Evolutionary conservation across 2,888 invertebrate species (phyloP).

Genomic region (Zygothrica quintamaculata): DNA sequence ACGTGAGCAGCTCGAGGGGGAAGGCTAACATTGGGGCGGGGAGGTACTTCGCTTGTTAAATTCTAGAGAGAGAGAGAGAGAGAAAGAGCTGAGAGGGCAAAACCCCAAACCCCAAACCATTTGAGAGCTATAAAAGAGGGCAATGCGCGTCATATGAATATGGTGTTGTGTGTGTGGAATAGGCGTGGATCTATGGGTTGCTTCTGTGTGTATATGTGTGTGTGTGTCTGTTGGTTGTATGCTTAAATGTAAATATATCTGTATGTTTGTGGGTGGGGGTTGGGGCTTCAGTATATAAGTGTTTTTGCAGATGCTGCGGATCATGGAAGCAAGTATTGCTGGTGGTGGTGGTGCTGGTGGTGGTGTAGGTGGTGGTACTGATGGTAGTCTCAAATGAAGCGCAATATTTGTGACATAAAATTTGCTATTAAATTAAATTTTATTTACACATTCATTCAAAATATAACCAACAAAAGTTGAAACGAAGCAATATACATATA

Average conservation of each 20-base stretch:
- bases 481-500: not conserved
- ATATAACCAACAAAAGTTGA: constrained; percentile 40
- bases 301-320: constrained; percentile 3
- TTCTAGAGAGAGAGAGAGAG: no score
- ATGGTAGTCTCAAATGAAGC: constrained; percentile 53
- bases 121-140: constrained; percentile 66
- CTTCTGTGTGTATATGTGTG: no score
- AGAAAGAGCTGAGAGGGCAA: constrained; percentile 14
- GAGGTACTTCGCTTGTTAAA: no score
- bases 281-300: not conserved
- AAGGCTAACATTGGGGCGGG: no score
- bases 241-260: no score
- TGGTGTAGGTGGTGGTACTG: no score
- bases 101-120: constrained; percentile 29
- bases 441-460: constrained; percentile 79
- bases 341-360: no score
- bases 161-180: not conserved
- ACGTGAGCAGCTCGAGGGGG: not conserved
- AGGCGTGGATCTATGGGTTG: no score
- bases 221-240: no score
- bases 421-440: constrained; percentile 78
- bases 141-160: constrained; percentile 22
- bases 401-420: constrained; percentile 77
- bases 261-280: not conserved
- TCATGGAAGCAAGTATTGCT: constrained; percentile 3